Evolutionary conservation across 2,888 invertebrate species (phyloP), one percentile per base, ranked within the genome.

Genomic region (Synanthedon tipuliformis): DNA sequence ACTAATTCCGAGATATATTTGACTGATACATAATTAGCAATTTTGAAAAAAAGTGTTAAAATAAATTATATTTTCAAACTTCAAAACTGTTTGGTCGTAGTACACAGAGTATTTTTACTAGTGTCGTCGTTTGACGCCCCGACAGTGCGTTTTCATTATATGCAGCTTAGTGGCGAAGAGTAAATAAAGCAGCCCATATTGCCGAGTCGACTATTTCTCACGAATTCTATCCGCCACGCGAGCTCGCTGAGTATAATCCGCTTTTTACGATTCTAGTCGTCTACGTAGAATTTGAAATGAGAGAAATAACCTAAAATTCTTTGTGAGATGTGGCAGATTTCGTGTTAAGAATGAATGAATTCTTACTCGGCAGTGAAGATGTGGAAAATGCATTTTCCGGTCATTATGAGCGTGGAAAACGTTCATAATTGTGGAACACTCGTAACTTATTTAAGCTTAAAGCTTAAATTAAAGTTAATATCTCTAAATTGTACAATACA

Each of bases 111-210:
- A 73, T 78, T 81, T 80, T 79, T 77, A 74, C 76, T 77, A 64
- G 68, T 68, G 71, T 69, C 73, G 69, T 70, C 71, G 77, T 80
- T 79, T 83, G 81, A 78, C 81, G 73, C 78, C 70, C 73, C 72
- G 78, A 80, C 84, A 81, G 78, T 86, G 85, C 85, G 85, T 86
- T 86, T 85, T 87, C 86, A 87, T 87, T 87, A 87, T 86, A 85
- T 86, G 86, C 86, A 86, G 87, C 87, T 87, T 86, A 87, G 83
- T 69, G 75, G 78, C 73, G 73, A 69, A 65, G 73, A 75, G 83
- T 82, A 87, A 87, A 86, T 85, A 87, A 84, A 82, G 74, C 75
- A 76, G 65, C 71, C 80, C 81, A 81, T 86, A 85, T 87, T 86
- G 81, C 85, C 78, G 73, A 75, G 73, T 74, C 75, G 73, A 75